These are phyloP conservation scores for Stegostoma tigrinum DNA, from an alignment of 2,113 vertebrate genomes.

Conservation along the genomic window DNA sequence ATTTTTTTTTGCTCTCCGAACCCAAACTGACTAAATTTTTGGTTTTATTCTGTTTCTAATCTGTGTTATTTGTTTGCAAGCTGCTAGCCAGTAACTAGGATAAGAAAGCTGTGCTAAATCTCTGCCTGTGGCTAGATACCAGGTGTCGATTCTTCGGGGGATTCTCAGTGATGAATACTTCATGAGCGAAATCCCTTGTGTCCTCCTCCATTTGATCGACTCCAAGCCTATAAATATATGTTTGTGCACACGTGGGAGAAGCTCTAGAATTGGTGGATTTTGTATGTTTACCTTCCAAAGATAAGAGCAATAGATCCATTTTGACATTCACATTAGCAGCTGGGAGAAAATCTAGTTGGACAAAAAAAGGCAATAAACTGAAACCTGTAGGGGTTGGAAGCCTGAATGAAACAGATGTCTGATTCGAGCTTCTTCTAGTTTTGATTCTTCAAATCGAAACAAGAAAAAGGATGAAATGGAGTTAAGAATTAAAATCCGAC, in stretches of 20 bases:
- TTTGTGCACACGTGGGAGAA: neutral
- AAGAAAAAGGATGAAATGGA: neutral
- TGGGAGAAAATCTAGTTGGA: neutral
- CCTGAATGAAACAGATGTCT: neutral
- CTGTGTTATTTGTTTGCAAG: neutral
- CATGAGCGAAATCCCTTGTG: neutral
- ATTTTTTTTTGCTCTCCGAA: neutral
- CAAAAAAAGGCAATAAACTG: neutral
- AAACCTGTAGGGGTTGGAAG: neutral
- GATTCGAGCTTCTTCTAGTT: neutral
- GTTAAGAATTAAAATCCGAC: no score
- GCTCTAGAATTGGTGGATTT: neutral
- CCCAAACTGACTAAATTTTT: neutral
- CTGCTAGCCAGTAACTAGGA: neutral
- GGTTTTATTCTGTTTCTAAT: neutral
- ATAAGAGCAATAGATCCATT: neutral
- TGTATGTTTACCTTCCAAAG: neutral
- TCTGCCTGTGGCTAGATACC: neutral
- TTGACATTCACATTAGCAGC: neutral
- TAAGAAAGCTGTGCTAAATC: neutral
- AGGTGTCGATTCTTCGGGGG: neutral
- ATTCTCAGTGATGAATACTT: neutral
- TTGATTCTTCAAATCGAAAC: neutral
- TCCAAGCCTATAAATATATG: neutral
- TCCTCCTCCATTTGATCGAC: neutral